Base-by-base conservation (phyloP, 1,140 invertebrate species). In the Lordiphosa collinella region DNA sequence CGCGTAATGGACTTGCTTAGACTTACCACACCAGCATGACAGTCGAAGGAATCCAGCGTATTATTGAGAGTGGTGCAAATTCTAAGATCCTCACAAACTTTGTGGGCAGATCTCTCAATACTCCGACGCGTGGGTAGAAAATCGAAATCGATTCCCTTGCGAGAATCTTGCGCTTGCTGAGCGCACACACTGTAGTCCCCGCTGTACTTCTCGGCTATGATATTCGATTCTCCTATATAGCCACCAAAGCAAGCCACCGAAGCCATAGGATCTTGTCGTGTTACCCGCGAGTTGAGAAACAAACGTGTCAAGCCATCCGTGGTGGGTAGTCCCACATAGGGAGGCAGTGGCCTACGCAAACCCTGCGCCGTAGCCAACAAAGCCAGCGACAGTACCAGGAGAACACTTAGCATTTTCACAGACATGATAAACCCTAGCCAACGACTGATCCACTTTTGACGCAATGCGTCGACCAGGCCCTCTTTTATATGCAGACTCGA, bases 231-330 rank as follows among this genome's bases (percentile, higher is more conserved):
- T 1, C 62, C 61, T n/a, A 88, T 88, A 13, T 88, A 88, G 46
- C 86, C 76, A 2, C 61, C 67, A 47, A 88, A 88, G n/a, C 86
- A 88, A 13, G 66, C 60, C 18, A 88, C 63, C 16, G 86, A 86
- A 5, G 51, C 58, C 10, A 38, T 34, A 6, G 86, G 86, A 59
- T 88, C 75, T 6, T 63, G 72, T 13, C 52, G 64, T 4, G 78
- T 84, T 11, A 86, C 53, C 29, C 75, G 65, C 3, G 85, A 85
- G 16, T 43, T 78, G 6, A 87, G 63, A 47, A 87, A 87, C 32
- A 87, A 40, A 5, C 59, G 72, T 2, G 85, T 76, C 29, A 87
- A 65, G 2, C 72, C 68, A 32, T 87, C 80, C 47, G 80, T 65
- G 0, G 74, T 74, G 35, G 79, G 79, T 14, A 79, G 22, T 6